A percentile compares a stretch with the other conserved stretches of the same genome.
These are phyloP conservation scores for Eospalax fontanierii DNA, from an alignment of 2,797 vertebrate genomes.

Conservation along the genomic window DNA sequence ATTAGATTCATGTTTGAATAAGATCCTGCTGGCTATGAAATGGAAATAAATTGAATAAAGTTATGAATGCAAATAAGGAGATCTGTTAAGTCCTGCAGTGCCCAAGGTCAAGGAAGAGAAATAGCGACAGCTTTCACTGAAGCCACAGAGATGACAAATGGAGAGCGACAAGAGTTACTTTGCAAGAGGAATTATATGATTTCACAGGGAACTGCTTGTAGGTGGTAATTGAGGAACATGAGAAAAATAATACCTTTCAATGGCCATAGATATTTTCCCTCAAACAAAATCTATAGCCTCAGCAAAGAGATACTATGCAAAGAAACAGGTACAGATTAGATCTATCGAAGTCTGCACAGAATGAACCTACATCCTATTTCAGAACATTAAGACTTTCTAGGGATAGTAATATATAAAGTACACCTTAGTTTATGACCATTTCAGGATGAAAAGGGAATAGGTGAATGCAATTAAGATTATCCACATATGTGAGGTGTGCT, in stretches of 20 bases:
- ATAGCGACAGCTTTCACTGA: not conserved
- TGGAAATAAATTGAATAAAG: conserved; percentile 31
- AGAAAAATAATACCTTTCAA: not conserved
- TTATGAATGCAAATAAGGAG: conserved; percentile 55
- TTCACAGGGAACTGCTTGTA: not conserved
- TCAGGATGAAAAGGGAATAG: not conserved
- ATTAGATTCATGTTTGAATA: conserved; percentile 60
- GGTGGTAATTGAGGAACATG: not conserved
- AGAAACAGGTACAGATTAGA: not conserved
- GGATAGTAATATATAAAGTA: not conserved
- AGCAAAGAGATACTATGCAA: not conserved
- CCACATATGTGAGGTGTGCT: not conserved
- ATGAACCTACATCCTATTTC: not conserved
- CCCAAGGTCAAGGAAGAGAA: not conserved
- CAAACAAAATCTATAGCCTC: not conserved
- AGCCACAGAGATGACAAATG: not conserved
- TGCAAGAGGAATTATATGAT: not conserved
- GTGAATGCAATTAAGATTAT: not conserved
- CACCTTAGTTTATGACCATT: not conserved
- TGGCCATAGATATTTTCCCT: not conserved
- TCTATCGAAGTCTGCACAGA: not conserved
- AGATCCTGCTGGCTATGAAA: conserved; percentile 3
- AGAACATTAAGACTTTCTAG: not conserved
- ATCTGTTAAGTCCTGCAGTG: not conserved
- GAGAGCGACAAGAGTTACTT: not conserved